phyloP scores from a whole-genome alignment of 2,888 invertebrate species.

The Drosophila testacea region DNA sequence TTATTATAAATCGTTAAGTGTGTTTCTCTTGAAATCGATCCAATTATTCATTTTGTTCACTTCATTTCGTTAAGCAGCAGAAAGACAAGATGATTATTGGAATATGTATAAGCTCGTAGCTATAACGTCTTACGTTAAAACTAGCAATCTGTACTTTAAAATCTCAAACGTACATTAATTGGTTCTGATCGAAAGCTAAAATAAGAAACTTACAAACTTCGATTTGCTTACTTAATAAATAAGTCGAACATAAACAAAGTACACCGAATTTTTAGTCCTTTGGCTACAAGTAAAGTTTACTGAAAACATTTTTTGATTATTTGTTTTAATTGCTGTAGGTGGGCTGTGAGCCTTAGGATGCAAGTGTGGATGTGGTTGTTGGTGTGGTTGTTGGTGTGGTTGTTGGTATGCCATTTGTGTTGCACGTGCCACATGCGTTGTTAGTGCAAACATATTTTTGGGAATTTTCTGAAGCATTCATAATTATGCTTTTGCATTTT shows the following conservation, averaged over 20 bases:
- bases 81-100: no score
- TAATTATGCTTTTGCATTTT: conserved; percentile 48
- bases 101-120: no score
- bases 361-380: not conserved
- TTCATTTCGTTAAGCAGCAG: no score
- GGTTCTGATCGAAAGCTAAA: no score
- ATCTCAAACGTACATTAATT: no score
- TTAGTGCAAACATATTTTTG: conserved; percentile 9
- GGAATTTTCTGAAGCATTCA: conserved; percentile 16
- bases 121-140: no score
- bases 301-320: conserved; percentile 26
- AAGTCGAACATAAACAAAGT: not conserved
- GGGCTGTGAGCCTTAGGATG: no score
- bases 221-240: not conserved
- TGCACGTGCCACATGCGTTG: conserved; percentile 18
- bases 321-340: conserved; percentile 1
- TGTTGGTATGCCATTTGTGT: conserved; percentile 2
- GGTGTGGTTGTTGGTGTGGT: conserved; percentile 8
- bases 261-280: not conserved
- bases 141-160: no score
- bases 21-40: no score
- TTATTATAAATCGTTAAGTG: conserved; percentile 10
- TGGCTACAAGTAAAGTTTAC: conserved; percentile 1
- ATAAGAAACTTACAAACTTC: no score
- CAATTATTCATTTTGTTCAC: no score